Evolutionary conservation across 2,113 vertebrate species (phyloP).

Genomic region (Solea senegalensis): DNA sequence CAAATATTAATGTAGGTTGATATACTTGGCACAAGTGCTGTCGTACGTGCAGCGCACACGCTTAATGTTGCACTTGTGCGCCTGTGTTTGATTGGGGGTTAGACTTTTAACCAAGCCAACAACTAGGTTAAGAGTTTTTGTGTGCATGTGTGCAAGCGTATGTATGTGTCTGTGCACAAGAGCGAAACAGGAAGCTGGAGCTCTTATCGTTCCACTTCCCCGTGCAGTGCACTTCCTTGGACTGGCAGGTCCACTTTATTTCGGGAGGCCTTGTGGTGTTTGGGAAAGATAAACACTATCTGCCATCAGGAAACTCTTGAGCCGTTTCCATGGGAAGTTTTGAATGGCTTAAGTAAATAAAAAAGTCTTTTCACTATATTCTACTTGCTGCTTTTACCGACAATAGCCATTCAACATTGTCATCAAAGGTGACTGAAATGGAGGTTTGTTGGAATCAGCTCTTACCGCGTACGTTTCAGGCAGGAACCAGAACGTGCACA

Average conservation of each 20-base stretch:
- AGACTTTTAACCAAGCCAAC: conserved; percentile 20
- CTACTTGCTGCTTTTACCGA: conserved; percentile 74
- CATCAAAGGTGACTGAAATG: conserved; percentile 74
- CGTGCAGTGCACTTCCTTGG: conserved; percentile 79
- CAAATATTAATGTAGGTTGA: neutral
- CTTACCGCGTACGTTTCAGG: conserved; percentile 36
- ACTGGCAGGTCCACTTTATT: conserved; percentile 95
- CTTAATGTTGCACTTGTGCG: neutral
- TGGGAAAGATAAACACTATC: conserved; percentile 99
- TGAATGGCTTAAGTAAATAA: conserved; percentile 99
- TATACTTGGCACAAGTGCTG: conserved; percentile 12
- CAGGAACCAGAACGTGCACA: conserved; percentile 11
- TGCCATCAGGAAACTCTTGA: conserved; percentile 99
- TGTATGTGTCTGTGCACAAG: conserved; percentile 22
- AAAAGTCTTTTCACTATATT: conserved; percentile 81
- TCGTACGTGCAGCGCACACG: conserved; percentile 14
- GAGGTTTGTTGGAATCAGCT: conserved; percentile 42
- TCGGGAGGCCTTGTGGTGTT: conserved; percentile 98
- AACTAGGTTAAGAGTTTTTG: conserved; percentile 25
- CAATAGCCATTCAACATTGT: conserved; percentile 80
- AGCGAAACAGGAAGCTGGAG: conserved; percentile 89
- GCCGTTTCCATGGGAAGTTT: conserved; percentile 99
- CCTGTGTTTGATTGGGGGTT: neutral
- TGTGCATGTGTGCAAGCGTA: conserved; percentile 23
- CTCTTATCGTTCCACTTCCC: conserved; percentile 90